phyloP scores from a whole-genome alignment of 2,113 vertebrate species.

The Dermatemys mawii region DNA sequence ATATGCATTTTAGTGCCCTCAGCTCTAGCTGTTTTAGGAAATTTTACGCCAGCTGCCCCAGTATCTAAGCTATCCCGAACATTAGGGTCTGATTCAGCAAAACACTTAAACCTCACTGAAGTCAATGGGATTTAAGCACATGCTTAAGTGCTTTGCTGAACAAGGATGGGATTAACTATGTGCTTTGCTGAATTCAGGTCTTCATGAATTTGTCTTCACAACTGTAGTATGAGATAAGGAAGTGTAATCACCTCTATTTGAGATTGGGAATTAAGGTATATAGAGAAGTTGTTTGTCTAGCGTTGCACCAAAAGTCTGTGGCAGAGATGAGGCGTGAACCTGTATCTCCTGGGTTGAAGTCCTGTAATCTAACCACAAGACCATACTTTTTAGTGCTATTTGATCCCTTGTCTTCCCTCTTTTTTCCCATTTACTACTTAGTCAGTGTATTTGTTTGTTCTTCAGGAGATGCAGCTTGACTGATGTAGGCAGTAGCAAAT shows the following conservation, averaged over 20 bases:
- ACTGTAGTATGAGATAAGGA: neutral
- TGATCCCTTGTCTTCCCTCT: rapidly evolving
- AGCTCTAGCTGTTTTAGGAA: neutral
- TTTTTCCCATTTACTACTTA: neutral
- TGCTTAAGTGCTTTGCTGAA: neutral
- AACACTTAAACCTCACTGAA: conserved; percentile 37
- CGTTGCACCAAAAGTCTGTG: neutral
- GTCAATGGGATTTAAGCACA: conserved; percentile 14
- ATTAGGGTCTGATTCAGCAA: neutral
- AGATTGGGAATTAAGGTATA: neutral
- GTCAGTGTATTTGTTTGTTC: neutral
- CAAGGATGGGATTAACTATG: conserved; percentile 37
- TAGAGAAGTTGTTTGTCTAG: neutral
- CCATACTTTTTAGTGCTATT: rapidly evolving
- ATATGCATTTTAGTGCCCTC: neutral
- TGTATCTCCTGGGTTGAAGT: neutral
- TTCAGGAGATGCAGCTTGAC: neutral
- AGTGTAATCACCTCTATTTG: neutral
- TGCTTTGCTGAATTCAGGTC: neutral
- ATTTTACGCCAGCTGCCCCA: neutral
- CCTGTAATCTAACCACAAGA: neutral
- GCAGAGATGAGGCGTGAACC: neutral
- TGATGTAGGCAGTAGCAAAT: neutral
- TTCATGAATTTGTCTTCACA: neutral
- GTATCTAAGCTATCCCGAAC: neutral